Conservation (phyloP, 2,113 vertebrate species). For the Rhea pennata region DNA sequence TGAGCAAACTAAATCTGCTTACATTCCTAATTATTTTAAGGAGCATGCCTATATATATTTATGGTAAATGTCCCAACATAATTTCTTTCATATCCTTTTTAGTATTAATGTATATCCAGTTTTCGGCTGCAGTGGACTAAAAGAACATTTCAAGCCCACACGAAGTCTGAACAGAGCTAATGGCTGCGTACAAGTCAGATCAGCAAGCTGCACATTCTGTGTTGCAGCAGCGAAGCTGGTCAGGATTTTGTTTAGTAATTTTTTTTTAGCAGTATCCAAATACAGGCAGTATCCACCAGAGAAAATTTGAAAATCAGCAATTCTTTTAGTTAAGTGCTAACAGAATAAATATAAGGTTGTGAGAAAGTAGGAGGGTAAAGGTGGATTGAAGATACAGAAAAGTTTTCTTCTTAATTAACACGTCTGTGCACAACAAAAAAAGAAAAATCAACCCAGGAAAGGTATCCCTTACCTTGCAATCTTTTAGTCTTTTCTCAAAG, state of each 20-base stretch:
- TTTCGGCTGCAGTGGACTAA: slow-evolving; percentile 15
- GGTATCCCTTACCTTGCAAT: neutral
- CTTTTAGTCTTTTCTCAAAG: neutral
- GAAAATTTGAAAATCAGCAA: fast-evolving
- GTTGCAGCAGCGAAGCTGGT: neutral
- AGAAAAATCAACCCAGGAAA: neutral
- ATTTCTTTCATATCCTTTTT: neutral
- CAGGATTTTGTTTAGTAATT: neutral
- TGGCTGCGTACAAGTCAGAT: neutral
- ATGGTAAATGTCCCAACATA: neutral
- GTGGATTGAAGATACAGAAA: neutral
- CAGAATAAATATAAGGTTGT: neutral
- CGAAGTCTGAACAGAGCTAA: neutral
- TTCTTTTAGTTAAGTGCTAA: neutral
- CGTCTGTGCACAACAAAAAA: neutral
- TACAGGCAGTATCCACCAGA: neutral
- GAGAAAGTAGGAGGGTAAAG: neutral
- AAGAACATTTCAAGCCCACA: slow-evolving; percentile 18
- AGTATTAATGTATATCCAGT: neutral
- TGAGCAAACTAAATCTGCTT: neutral
- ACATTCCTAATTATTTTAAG: neutral
- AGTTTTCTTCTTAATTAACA: neutral
- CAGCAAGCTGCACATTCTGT: neutral
- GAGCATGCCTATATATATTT: neutral
- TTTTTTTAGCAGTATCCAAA: neutral